Evolutionary conservation across 2,797 vertebrate genomes (phyloP).

Genomic region (Pseudochromis fuscus): DNA sequence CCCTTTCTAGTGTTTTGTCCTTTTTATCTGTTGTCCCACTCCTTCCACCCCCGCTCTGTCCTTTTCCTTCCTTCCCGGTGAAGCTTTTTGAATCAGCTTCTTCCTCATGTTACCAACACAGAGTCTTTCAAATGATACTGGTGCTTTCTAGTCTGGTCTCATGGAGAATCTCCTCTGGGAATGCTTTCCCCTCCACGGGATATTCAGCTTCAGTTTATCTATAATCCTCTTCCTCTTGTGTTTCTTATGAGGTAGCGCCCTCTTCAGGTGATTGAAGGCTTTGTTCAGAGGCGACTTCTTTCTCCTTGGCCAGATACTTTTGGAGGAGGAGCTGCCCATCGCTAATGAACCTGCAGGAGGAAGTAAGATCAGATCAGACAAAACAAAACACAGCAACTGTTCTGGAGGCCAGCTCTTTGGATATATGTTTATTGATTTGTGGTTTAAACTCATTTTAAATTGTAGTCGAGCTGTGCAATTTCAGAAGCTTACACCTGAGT

Average conservation of each 20-base stretch:
- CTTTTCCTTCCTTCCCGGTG: slow-evolving; percentile 23
- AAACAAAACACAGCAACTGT: too few species aligned
- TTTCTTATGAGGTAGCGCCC: slow-evolving; percentile 61
- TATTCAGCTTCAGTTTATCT: slow-evolving; percentile 44
- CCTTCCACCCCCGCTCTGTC: slow-evolving; percentile 31
- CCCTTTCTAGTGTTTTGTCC: slow-evolving; percentile 8
- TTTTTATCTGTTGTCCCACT: slow-evolving; percentile 44
- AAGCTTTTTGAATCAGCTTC: slow-evolving; percentile 15
- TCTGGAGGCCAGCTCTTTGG: too few species aligned
- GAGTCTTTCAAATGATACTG: slow-evolving; percentile 32
- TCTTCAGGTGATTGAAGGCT: slow-evolving; percentile 54
- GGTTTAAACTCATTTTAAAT: too few species aligned
- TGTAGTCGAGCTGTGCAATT: too few species aligned
- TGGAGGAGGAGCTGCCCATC: slow-evolving; percentile 63
- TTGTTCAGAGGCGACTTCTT: slow-evolving; percentile 48
- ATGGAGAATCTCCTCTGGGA: slow-evolving; percentile 49
- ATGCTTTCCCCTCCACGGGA: slow-evolving; percentile 40
- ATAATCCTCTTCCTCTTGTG: slow-evolving; percentile 44
- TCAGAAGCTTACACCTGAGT: too few species aligned
- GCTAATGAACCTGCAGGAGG: slow-evolving; percentile 12
- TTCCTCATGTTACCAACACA: slow-evolving; percentile 50
- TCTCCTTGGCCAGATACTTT: slow-evolving; percentile 53
- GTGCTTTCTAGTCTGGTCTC: slow-evolving; percentile 42
- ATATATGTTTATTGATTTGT: too few species aligned
- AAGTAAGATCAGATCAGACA: neutral